Evolutionary conservation across 2,797 vertebrate genomes (phyloP).

Genomic region (Melanogrammus aeglefinus): DNA sequence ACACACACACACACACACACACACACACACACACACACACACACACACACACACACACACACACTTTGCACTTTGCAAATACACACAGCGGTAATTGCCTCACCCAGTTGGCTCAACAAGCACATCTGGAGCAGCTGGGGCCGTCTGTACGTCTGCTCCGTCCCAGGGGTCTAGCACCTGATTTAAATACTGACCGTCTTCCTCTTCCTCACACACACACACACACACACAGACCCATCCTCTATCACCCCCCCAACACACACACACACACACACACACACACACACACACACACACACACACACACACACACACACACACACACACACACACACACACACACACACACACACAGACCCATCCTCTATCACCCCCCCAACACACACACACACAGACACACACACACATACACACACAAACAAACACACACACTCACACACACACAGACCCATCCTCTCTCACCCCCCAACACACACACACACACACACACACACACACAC

Average conservation of each 20-base stretch:
- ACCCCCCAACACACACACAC: background rate
- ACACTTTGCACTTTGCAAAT: background rate
- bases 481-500: too few species aligned
- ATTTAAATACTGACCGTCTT: constrained; percentile 56
- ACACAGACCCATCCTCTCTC: background rate
- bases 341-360: too few species aligned
- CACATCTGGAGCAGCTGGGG: constrained; percentile 73
- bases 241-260: too few species aligned
- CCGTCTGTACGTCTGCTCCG: constrained; percentile 66
- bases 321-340: too few species aligned
- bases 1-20: constrained; percentile 16
- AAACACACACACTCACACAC: background rate
- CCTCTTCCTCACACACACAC: background rate
- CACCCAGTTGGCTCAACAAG: constrained; percentile 63
- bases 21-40: constrained; percentile 23
- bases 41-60: constrained; percentile 14
- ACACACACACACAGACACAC: too few species aligned
- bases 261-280: too few species aligned
- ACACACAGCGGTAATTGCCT: constrained; percentile 29
- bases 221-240: background rate
- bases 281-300: too few species aligned
- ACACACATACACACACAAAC: background rate
- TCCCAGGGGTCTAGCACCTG: constrained; percentile 49
- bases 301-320: too few species aligned
- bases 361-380: too few species aligned